Evolutionary conservation across 2,113 vertebrate genomes (phyloP).

Genomic region (Uropsilus gracilis): DNA sequence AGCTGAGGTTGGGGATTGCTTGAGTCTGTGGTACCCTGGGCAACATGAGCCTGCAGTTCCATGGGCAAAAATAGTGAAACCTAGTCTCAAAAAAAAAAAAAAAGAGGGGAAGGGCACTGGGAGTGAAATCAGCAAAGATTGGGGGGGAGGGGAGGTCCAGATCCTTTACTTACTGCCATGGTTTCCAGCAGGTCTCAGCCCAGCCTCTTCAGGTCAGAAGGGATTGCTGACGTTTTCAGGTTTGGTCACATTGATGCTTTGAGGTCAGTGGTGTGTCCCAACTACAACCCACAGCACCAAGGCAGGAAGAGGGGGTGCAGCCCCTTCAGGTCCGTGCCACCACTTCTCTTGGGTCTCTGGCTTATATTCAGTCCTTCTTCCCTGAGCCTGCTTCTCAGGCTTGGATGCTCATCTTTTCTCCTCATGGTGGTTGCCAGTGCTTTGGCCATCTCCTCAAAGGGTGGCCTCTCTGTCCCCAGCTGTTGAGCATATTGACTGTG

Average conservation of each 20-base stretch:
- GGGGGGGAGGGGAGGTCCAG: too few relatives aligned
- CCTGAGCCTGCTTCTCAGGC: background rate
- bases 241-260: background rate
- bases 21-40: too few relatives aligned
- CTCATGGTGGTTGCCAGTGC: background rate
- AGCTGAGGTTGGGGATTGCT: too few relatives aligned
- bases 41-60: too few relatives aligned
- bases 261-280: fast-evolving
- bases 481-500: background rate
- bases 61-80: too few relatives aligned
- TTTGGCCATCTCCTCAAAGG: background rate
- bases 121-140: background rate
- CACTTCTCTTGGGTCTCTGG: fast-evolving
- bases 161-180: background rate
- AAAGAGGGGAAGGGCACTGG: background rate
- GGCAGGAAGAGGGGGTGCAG: background rate
- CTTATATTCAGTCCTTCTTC: background rate
- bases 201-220: background rate
- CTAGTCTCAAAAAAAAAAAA: too few relatives aligned
- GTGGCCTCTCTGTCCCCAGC: background rate
- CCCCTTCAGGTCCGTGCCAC: background rate
- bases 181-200: background rate
- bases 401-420: too few relatives aligned
- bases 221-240: background rate
- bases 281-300: background rate